Evolutionary conservation across 2,888 invertebrate genomes (phyloP).

Genomic region (Hirtodrosophila cameraria): DNA sequence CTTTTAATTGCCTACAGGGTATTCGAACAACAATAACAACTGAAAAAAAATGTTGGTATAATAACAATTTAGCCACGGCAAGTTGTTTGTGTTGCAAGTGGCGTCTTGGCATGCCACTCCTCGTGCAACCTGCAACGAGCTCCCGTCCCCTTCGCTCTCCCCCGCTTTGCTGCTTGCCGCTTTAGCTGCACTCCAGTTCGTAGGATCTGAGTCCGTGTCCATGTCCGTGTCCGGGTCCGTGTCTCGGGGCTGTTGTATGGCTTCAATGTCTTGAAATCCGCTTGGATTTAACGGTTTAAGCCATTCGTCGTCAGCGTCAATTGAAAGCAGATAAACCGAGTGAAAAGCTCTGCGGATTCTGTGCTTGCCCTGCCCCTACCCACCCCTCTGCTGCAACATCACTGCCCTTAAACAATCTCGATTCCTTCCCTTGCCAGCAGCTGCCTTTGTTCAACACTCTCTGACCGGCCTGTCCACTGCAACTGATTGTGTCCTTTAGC

Average conservation of each 20-base stretch:
- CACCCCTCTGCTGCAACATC: neutral
- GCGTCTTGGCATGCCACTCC: constrained; percentile 49
- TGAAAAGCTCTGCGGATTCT: constrained; percentile 47
- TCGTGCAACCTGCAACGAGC: neutral
- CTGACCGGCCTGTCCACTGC: constrained; percentile 17
- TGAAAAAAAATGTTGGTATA: constrained; percentile 49
- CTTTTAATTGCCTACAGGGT: too few species aligned
- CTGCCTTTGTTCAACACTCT: constrained; percentile 23
- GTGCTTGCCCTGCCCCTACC: neutral
- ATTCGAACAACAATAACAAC: constrained; percentile 12
- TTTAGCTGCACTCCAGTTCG: constrained; percentile 2
- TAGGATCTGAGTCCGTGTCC: neutral
- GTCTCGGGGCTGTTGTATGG: constrained; percentile 14
- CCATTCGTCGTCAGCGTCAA: constrained; percentile 27
- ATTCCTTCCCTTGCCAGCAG: constrained; percentile 24
- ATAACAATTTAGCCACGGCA: constrained; percentile 54
- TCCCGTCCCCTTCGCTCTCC: neutral
- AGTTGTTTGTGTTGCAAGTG: constrained; percentile 43
- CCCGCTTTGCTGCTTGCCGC: neutral
- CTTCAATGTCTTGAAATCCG: constrained; percentile 57
- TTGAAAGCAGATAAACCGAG: constrained; percentile 46
- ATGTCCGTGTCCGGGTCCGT: constrained; percentile 7
- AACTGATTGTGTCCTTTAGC: constrained; percentile 14
- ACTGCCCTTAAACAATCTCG: constrained; percentile 3
- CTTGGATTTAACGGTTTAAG: constrained; percentile 53